phyloP scores from a whole-genome alignment of 2,113 vertebrate genomes.

The Rhabdomys dilectus region DNA sequence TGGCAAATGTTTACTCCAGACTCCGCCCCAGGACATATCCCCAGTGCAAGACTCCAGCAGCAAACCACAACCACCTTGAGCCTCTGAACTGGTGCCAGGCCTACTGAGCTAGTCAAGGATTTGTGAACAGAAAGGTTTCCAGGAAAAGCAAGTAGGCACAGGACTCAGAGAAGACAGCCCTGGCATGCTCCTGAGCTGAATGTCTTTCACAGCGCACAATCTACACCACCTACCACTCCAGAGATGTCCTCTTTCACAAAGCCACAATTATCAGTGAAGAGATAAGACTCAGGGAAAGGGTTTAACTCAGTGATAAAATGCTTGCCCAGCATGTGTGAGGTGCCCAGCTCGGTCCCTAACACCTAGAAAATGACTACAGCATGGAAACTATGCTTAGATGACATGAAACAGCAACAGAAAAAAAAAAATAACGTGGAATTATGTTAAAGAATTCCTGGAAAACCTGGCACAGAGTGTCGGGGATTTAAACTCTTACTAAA shows the following conservation, averaged over 20 bases:
- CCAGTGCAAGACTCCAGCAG: accelerated
- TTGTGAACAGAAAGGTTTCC: too few relatives aligned
- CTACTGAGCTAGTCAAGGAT: background rate
- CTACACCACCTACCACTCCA: accelerated
- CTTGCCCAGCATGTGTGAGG: background rate
- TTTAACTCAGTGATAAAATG: background rate
- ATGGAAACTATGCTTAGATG: background rate
- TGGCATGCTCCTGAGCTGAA: accelerated
- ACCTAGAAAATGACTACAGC: background rate
- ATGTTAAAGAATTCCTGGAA: background rate
- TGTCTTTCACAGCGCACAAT: background rate
- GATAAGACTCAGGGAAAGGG: background rate
- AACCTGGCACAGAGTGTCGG: too few relatives aligned
- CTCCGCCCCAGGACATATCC: background rate
- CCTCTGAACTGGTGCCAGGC: accelerated
- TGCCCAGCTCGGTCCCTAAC: background rate
- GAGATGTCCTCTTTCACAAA: background rate
- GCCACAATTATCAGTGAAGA: background rate
- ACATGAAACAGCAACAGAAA: background rate
- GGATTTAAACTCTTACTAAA: background rate
- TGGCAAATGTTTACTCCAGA: background rate
- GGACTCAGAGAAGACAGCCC: background rate
- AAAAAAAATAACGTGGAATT: background rate
- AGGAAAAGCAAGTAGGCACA: background rate
- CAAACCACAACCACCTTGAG: background rate